Conservation (phyloP, 2,888 invertebrate genomes). For the Drosophila prostipennis region DNA sequence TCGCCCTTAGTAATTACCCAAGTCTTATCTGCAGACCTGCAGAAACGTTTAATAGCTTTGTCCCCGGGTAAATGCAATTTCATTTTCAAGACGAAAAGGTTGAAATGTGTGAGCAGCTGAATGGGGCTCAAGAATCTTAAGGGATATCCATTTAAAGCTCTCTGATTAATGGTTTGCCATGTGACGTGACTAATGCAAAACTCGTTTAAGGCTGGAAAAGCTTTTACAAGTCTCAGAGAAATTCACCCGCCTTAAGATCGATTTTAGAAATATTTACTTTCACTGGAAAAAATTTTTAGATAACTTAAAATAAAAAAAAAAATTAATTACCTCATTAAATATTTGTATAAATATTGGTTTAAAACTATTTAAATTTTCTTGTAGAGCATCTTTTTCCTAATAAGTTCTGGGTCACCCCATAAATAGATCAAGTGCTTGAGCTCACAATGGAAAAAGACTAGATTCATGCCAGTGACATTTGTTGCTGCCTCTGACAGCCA, state of each 20-base stretch:
- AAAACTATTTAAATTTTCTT: background rate
- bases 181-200: conserved; percentile 25
- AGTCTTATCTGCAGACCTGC: conserved; percentile 36
- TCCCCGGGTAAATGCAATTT: conserved; percentile 37
- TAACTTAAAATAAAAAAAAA: background rate
- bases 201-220: conserved; percentile 32
- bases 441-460: conserved; percentile 14
- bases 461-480: conserved; percentile 34
- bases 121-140: conserved; percentile 7
- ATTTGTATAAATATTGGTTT: background rate
- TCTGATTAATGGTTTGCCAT: conserved; percentile 38
- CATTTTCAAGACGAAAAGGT: conserved; percentile 2
- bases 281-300: background rate
- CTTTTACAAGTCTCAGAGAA: conserved; percentile 17
- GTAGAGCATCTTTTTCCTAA: background rate
- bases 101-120: conserved; percentile 10
- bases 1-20: conserved; percentile 11
- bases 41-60: conserved; percentile 34
- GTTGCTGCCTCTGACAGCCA: conserved; percentile 38
- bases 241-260: background rate
- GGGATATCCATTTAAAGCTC: conserved; percentile 35
- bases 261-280: background rate
- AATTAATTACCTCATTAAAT: no score
- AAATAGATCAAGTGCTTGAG: conserved; percentile 34
- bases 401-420: background rate